Evolutionary conservation across 2,888 invertebrate species (phyloP).

Genomic region (Lasioglossum vierecki): DNA sequence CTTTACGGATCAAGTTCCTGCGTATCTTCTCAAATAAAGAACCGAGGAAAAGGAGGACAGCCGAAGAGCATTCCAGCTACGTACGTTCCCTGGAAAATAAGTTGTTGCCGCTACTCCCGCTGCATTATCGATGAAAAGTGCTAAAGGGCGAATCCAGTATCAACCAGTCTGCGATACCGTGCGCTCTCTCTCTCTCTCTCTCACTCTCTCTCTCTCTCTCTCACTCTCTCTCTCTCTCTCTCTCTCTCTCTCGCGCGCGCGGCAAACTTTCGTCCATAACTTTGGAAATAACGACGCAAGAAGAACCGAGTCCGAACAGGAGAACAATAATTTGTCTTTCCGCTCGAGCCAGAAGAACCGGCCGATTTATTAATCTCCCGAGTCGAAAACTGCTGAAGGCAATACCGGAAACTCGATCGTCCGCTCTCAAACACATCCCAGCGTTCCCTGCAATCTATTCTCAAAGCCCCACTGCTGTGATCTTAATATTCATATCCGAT

Average conservation of each 20-base stretch:
- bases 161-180: slow-evolving; percentile 27
- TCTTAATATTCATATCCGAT: slow-evolving; percentile 4
- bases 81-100: slow-evolving; percentile 24
- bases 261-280: slow-evolving; percentile 35
- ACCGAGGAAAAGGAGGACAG: neutral
- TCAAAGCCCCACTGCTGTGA: slow-evolving; percentile 12
- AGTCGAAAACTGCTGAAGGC: neutral
- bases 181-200: neutral
- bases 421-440: neutral
- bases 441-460: neutral
- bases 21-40: slow-evolving; percentile 18
- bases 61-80: neutral
- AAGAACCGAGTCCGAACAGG: neutral
- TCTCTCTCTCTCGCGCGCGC: neutral
- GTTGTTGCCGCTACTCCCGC: slow-evolving; percentile 26
- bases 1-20: slow-evolving; percentile 14
- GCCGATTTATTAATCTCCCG: neutral
- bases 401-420: neutral
- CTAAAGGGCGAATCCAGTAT: slow-evolving; percentile 21
- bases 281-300: slow-evolving; percentile 21
- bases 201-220: neutral
- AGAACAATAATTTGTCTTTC: slow-evolving; percentile 15
- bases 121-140: slow-evolving; percentile 37
- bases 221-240: neutral
- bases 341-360: neutral